Base-by-base conservation (phyloP, 2,797 vertebrate genomes). In the Pachyuromys duprasi region DNA sequence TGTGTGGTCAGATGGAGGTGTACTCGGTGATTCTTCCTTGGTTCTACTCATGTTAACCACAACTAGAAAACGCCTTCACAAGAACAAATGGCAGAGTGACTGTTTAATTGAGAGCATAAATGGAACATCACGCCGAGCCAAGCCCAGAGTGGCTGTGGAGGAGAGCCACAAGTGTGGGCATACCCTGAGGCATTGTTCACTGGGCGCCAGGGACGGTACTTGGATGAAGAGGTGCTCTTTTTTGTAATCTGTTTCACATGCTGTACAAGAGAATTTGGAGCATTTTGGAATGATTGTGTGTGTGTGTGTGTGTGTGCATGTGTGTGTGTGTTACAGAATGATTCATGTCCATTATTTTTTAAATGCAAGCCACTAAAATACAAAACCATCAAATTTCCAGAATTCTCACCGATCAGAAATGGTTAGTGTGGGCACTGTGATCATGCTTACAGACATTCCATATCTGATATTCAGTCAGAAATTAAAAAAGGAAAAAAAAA, bases 331-430 rank as follows among this genome's bases (percentile, higher is more conserved):
- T 82, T 90, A 89, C 60, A 42, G 63, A 95, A 60, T 80, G 74
- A 92, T 87, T 96, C 60, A 83, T 75, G 86, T 33, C 80, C 49
- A 26, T 89, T 88, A 96, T 69, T 96, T 90, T 92, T 49, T 33
- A 89, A 96, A 89, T 74, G 39, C 1, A 91, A 94, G 45, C 36
- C 45, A 83, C 39, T 89, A 89, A 83, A 89, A 83, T 83, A 89
- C 36, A 89, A 76, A 67, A 91, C 91, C 70, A 82, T 72, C 31
- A 60, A 70, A 36, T 91, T 69, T 84, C 42, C 69, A 39, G 18
- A 94, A 92, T 83, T 69, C 39, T 83, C 45, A 83, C 53, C 74
- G 80, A 80, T 93, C 53, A 93, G 86, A 94, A 95, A 89, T 42
- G n/a, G 86, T 70, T 45, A 62, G 36, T 90, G 33, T 90, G 69